A percentile compares a stretch with the other conserved stretches of the same genome.
Conservation (phyloP, 2,888 invertebrate species). For the Melieria omissa region DNA sequence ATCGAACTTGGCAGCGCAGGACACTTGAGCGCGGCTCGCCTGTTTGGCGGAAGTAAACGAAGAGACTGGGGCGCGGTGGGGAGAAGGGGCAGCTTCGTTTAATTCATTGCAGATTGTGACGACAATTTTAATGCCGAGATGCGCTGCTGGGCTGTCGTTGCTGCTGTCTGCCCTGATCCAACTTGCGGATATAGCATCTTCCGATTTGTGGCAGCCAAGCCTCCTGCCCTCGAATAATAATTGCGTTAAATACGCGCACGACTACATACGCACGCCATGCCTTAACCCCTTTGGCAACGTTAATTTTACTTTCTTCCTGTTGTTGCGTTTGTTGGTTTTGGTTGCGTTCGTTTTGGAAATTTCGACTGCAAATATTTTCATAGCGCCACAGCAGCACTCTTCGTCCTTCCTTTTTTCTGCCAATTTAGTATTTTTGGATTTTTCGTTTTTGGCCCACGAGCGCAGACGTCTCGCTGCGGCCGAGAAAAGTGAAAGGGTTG, state of each 20-base stretch:
- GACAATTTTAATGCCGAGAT: constrained; percentile 38
- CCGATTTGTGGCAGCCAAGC: constrained; percentile 22
- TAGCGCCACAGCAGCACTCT: constrained; percentile 1
- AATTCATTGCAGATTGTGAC: constrained; percentile 30
- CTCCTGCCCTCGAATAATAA: constrained; percentile 22
- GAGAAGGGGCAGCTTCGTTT: constrained; percentile 9
- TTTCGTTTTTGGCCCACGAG: not conserved
- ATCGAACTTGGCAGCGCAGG: not conserved
- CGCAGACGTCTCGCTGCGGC: not conserved
- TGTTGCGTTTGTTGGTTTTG: constrained; percentile 18
- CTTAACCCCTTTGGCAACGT: constrained; percentile 15
- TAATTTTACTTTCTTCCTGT: constrained; percentile 23
- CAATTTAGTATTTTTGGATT: not conserved
- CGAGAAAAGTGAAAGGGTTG: constrained; percentile 42
- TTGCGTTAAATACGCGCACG: constrained; percentile 31
- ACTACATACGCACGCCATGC: not conserved
- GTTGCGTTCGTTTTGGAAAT: constrained; percentile 26
- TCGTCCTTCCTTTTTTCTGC: not conserved
- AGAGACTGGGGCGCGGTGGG: not conserved
- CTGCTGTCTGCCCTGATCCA: constrained; percentile 24
- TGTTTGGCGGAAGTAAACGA: constrained; percentile 33
- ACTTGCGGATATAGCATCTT: constrained; percentile 33
- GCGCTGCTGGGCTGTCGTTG: not conserved
- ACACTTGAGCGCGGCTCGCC: not conserved
- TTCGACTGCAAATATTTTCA: constrained; percentile 31